phyloP scores from a whole-genome alignment of 2,888 invertebrate species.

The Drosophila subsilvestris region DNA sequence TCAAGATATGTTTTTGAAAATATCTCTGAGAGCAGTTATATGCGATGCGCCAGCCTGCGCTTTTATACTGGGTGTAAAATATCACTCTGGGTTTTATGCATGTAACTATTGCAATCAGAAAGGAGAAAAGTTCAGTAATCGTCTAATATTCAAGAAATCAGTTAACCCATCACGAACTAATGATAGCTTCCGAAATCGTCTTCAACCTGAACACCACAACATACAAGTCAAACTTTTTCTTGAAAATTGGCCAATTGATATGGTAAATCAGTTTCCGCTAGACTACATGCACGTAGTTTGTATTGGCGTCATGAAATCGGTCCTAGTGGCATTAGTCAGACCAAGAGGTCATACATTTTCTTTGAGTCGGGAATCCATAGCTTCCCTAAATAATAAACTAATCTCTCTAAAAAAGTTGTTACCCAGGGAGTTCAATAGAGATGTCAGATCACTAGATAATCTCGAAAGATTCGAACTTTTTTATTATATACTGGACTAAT shows the following conservation, averaged over 20 bases:
- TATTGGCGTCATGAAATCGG: slow-evolving; percentile 1
- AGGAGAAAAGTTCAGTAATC: slow-evolving; percentile 23
- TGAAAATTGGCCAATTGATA: slow-evolving; percentile 3
- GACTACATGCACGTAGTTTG: slow-evolving; percentile 4
- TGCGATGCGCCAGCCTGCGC: slow-evolving; percentile 25
- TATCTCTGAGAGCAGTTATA: slow-evolving; percentile 5
- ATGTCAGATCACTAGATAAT: background rate
- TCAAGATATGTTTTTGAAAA: background rate
- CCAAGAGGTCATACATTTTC: slow-evolving; percentile 3
- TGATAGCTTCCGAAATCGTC: slow-evolving; percentile 15
- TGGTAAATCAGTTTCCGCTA: slow-evolving; percentile 1
- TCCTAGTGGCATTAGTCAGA: slow-evolving; percentile 2
- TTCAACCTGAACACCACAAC: slow-evolving; percentile 16
- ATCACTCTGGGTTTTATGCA: slow-evolving; percentile 19
- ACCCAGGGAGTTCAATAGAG: slow-evolving; percentile 13
- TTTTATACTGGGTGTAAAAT: slow-evolving; percentile 21
- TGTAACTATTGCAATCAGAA: slow-evolving; percentile 27
- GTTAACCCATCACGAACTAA: slow-evolving; percentile 8
- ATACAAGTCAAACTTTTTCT: background rate
- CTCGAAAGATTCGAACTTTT: slow-evolving; percentile 3
- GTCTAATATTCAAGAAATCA: slow-evolving; percentile 20
- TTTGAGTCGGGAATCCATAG: background rate
- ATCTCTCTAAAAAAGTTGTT: background rate
- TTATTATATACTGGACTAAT: background rate
- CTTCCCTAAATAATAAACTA: background rate